Percentiles rank a stretch among this genome's conserved stretches.
Conservation (phyloP, 2,797 vertebrate genomes). For the Arnoldichthys spilopterus region DNA sequence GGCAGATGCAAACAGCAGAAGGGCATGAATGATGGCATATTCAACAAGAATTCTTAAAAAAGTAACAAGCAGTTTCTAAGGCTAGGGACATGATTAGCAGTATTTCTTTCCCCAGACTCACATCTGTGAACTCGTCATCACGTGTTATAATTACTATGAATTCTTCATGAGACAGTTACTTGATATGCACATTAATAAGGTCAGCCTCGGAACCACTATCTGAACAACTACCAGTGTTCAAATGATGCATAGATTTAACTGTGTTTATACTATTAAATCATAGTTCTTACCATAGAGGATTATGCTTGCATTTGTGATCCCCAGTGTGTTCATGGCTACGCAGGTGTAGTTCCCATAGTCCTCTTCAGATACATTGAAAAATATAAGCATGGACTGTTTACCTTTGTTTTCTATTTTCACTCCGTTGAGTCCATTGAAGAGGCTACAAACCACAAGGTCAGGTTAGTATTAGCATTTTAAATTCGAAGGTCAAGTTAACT, state of each 20-base stretch:
- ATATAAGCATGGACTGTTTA: conserved; percentile 92
- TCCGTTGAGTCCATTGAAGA: conserved; percentile 89
- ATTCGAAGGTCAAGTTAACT: background rate
- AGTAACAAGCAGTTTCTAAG: background rate
- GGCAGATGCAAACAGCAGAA: background rate
- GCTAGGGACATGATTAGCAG: background rate
- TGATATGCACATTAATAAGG: conserved; percentile 14
- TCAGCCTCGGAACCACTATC: background rate
- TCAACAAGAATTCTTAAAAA: background rate
- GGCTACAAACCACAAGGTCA: conserved; percentile 72
- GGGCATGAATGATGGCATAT: background rate
- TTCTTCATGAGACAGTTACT: conserved; percentile 11
- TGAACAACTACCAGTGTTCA: background rate
- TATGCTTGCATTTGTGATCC: conserved; percentile 96
- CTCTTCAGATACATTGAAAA: conserved; percentile 97
- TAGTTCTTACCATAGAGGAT: conserved; percentile 89
- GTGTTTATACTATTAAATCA: background rate
- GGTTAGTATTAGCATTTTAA: conserved; percentile 13
- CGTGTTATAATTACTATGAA: conserved; percentile 7
- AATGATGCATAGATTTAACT: background rate
- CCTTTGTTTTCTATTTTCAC: conserved; percentile 96
- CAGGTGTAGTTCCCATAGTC: conserved; percentile 99
- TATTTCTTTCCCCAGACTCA: background rate
- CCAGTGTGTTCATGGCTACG: conserved; percentile 92
- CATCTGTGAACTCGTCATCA: conserved; percentile 6